Base-by-base conservation (phyloP, 2,113 vertebrate species). In the Catharus minimus region DNA sequence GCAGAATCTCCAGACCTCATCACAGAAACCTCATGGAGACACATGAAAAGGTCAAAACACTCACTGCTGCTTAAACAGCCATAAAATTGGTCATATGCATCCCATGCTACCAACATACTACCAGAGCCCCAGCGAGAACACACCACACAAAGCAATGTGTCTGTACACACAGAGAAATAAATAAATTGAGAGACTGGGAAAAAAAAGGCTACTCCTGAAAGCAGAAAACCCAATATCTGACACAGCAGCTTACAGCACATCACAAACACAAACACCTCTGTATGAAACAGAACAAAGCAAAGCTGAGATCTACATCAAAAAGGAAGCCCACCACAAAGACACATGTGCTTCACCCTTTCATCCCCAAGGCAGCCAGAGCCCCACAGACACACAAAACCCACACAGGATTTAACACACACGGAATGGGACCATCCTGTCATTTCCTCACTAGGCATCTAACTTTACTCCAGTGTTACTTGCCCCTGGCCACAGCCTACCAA, bases 261-360 rank as follows among this genome's bases (percentile, higher is more conserved):
- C 72, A 47, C 2, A 22, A 65, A 83, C 80, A 61, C 11, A 3
- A 83, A 65, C 86, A 94, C 81, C 86, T 92, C 81, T 36, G 72
- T 30, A 64, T 10, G 32, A 66, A 78, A 72, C 1, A 82, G 78
- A 95, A 95, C 93, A 95, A 96, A 95, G 90, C 81, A 44, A 76
- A 1, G 24, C 77, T 62, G 71, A 90, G 92, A 85, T 82, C 81
- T 86, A 85, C 88, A 95, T 92, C 88, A 93, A 73, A 90, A 94
- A 93, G 46, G 64, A 84, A 77, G 83, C 64, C 94, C 92, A 93
- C 86, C 90, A 95, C 86, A 96, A 95, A 95, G 92, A 90, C 81
- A 86, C 76, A 92, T 44, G 56, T 82, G 90, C 73, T 66, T 88
- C 90, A 84, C 28, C 46, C 90, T 92, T 95, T 90, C 86, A 92